These are phyloP conservation scores for Plebejus anna DNA, from an alignment of 2,888 invertebrate genomes.

Conservation along the genomic window DNA sequence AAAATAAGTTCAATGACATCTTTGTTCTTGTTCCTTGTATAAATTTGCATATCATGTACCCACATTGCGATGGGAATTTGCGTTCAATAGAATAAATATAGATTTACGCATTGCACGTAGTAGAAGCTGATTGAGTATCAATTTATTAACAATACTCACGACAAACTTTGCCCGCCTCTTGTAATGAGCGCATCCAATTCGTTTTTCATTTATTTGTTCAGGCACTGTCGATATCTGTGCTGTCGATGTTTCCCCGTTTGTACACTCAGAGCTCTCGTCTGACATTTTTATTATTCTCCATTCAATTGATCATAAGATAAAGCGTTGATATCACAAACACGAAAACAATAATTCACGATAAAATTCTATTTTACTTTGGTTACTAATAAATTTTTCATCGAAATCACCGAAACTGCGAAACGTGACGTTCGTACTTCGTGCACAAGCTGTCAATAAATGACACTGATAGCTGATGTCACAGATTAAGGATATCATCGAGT, in stretches of 20 bases:
- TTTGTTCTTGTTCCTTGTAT: constrained; percentile 61
- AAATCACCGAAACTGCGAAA: background rate
- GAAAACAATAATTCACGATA: constrained; percentile 33
- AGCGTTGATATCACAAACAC: constrained; percentile 32
- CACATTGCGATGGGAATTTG: constrained; percentile 44
- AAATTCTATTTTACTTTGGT: constrained; percentile 38
- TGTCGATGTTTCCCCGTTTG: constrained; percentile 46
- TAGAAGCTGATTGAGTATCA: background rate
- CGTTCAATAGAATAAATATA: constrained; percentile 59
- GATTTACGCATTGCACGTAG: constrained; percentile 37
- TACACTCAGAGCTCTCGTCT: constrained; percentile 48
- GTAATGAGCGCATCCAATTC: constrained; percentile 89
- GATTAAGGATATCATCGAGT: too few species aligned
- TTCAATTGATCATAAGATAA: constrained; percentile 16
- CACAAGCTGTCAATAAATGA: constrained; percentile 24
- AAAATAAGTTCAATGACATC: constrained; percentile 54
- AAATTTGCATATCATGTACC: constrained; percentile 47
- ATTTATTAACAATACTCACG: constrained; percentile 75
- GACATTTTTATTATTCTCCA: constrained; percentile 53
- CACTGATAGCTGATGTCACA: background rate
- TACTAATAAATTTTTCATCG: constrained; percentile 39
- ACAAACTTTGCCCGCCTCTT: constrained; percentile 92
- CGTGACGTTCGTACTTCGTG: background rate
- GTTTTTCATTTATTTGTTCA: constrained; percentile 62
- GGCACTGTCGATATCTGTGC: constrained; percentile 39